Evolutionary conservation across 2,888 invertebrate genomes (phyloP).

Genomic region (Diabrotica balteata): DNA sequence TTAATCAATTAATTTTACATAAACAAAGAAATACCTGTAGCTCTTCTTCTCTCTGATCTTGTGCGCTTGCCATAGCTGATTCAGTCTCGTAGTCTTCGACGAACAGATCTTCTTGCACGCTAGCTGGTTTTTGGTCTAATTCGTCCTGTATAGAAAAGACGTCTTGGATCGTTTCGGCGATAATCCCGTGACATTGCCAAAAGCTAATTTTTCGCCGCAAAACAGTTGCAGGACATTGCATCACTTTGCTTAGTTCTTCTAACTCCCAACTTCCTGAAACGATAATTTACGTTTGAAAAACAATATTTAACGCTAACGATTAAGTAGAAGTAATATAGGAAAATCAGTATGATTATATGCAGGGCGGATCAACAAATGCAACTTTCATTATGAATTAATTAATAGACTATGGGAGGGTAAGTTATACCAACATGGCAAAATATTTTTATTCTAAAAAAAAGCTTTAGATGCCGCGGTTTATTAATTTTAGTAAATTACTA

Average conservation of each 20-base stretch:
- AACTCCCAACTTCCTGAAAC: constrained; percentile 79
- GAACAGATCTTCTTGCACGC: constrained; percentile 67
- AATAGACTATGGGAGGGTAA: no score
- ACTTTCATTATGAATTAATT: no score
- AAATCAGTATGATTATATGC: no score
- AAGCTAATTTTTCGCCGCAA: constrained; percentile 87
- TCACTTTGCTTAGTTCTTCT: constrained; percentile 82
- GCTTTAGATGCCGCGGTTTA: no score
- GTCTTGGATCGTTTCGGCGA: constrained; percentile 79
- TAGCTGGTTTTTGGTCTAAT: constrained; percentile 64
- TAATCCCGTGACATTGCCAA: constrained; percentile 93
- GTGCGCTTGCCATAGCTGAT: constrained; percentile 93
- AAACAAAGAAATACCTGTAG: constrained; percentile 68
- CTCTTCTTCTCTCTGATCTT: constrained; percentile 93
- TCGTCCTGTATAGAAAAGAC: constrained; percentile 77
- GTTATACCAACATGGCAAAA: no score
- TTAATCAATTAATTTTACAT: no score
- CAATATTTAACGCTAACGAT: not conserved
- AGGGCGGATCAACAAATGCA: no score
- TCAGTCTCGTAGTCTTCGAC: constrained; percentile 91
- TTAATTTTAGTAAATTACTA: no score
- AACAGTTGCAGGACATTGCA: constrained; percentile 87
- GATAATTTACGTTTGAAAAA: constrained; percentile 13
- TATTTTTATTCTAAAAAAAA: no score
- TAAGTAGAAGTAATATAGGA: no score